These are phyloP conservation scores for Bufo gargarizans DNA, from an alignment of 2,113 vertebrate species.

Conservation along the genomic window DNA sequence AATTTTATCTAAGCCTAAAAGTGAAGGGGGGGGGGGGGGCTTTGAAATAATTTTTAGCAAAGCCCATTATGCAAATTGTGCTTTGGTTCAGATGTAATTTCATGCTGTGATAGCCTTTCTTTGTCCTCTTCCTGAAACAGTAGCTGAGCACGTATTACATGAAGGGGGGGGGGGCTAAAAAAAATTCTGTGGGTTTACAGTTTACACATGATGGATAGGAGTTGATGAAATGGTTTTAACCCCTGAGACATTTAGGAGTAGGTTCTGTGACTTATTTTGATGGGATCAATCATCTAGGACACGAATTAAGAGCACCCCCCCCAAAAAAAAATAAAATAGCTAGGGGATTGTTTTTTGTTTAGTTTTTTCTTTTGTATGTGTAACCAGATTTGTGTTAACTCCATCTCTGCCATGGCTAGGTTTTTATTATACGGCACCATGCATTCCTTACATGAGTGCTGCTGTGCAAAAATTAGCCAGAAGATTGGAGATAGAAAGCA, in stretches of 20 bases:
- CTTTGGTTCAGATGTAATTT: slow-evolving; percentile 72
- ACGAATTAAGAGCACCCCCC: background rate
- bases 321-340: background rate
- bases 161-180: background rate
- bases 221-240: background rate
- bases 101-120: slow-evolving; percentile 70
- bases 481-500: too few relatives aligned
- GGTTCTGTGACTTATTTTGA: background rate
- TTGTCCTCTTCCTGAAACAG: slow-evolving; percentile 62
- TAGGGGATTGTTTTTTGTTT: background rate
- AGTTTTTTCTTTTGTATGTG: background rate
- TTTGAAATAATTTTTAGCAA: slow-evolving; percentile 64
- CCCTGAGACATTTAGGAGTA: background rate
- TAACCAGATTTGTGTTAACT: background rate
- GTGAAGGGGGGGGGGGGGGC: background rate
- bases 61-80: slow-evolving; percentile 73
- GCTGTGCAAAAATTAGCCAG: too few relatives aligned
- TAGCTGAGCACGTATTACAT: slow-evolving; percentile 21
- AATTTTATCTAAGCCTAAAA: background rate
- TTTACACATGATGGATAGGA: slow-evolving; percentile 21
- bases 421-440: too few relatives aligned
- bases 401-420: background rate
- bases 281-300: background rate
- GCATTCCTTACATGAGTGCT: too few relatives aligned
- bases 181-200: background rate